These are phyloP conservation scores for Brachionus asplanchnoidis DNA, from an alignment of 1,140 invertebrate species.

Conservation along the genomic window DNA sequence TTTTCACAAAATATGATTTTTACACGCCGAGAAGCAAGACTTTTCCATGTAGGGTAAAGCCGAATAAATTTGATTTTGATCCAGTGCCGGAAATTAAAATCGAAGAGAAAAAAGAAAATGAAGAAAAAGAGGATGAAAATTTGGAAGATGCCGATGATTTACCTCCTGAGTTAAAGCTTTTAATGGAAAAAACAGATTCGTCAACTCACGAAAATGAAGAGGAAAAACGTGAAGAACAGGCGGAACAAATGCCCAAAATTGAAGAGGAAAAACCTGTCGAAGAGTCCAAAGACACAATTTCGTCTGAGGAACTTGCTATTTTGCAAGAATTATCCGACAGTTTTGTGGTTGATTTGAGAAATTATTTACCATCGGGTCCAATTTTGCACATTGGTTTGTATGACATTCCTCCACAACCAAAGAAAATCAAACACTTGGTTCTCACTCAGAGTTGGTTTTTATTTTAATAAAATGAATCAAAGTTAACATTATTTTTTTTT, in stretches of 20 bases:
- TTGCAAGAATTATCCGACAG: slow-evolving; percentile 47
- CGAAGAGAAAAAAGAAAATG: slow-evolving; percentile 45
- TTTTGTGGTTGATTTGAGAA: slow-evolving; percentile 53
- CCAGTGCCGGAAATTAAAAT: slow-evolving; percentile 8
- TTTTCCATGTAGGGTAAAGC: slow-evolving; percentile 45
- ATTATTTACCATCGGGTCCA: slow-evolving; percentile 51
- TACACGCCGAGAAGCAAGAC: slow-evolving; percentile 51
- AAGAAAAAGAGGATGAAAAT: slow-evolving; percentile 44
- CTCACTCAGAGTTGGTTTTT: slow-evolving; percentile 49
- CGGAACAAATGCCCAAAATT: neutral
- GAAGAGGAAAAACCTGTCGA: slow-evolving; percentile 44
- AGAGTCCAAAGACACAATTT: slow-evolving; percentile 22
- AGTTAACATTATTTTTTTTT: neutral
- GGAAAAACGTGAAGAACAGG: neutral
- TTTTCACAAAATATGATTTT: slow-evolving; percentile 54
- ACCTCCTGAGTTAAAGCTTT: slow-evolving; percentile 1
- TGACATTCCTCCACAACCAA: slow-evolving; percentile 55
- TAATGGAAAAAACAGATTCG: neutral
- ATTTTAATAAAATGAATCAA: too few relatives aligned
- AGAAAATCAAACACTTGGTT: slow-evolving; percentile 50
- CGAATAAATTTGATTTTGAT: slow-evolving; percentile 47
- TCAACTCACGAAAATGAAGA: slow-evolving; percentile 3
- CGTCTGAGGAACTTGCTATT: neutral
- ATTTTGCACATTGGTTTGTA: slow-evolving; percentile 53
- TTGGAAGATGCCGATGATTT: slow-evolving; percentile 40